Conservation (phyloP, 2,797 vertebrate genomes). For the Schizopygopsis pylzovi region DNA sequence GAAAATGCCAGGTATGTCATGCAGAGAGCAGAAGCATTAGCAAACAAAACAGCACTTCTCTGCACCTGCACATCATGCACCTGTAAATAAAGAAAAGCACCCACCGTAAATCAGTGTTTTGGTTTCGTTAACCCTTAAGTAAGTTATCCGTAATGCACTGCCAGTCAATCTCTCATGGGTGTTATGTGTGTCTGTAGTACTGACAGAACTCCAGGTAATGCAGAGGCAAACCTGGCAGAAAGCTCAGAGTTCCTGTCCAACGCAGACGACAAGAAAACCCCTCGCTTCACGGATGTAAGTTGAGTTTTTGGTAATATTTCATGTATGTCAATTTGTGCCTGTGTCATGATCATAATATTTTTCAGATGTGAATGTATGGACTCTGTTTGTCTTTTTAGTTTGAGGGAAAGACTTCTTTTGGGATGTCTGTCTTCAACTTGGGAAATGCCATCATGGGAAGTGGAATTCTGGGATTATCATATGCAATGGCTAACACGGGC, state of each 20-base stretch:
- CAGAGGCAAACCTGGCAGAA: constrained; percentile 76
- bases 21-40: not conserved
- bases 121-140: not conserved
- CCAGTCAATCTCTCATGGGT: not conserved
- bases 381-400: constrained; percentile 78
- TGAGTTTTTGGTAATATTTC: constrained; percentile 8
- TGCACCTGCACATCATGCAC: not conserved
- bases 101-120: not conserved
- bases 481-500: constrained; percentile 98
- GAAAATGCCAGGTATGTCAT: constrained; percentile 77
- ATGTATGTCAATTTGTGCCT: not conserved
- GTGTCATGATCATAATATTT: constrained; percentile 9
- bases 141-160: not conserved
- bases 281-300: constrained; percentile 92
- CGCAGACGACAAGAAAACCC: constrained; percentile 82
- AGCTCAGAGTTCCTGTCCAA: constrained; percentile 87
- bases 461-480: constrained; percentile 95
- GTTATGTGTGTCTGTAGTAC: constrained; percentile 59
- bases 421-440: constrained; percentile 98
- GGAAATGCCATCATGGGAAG: constrained; percentile 99
- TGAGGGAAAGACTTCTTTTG: constrained; percentile 97
- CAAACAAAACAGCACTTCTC: not conserved
- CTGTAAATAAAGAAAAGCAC: constrained; percentile 5
- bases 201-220: constrained; percentile 79
- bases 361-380: not conserved